Evolutionary conservation across 2,113 vertebrate species (phyloP).

Genomic region (Cepphus grylle): DNA sequence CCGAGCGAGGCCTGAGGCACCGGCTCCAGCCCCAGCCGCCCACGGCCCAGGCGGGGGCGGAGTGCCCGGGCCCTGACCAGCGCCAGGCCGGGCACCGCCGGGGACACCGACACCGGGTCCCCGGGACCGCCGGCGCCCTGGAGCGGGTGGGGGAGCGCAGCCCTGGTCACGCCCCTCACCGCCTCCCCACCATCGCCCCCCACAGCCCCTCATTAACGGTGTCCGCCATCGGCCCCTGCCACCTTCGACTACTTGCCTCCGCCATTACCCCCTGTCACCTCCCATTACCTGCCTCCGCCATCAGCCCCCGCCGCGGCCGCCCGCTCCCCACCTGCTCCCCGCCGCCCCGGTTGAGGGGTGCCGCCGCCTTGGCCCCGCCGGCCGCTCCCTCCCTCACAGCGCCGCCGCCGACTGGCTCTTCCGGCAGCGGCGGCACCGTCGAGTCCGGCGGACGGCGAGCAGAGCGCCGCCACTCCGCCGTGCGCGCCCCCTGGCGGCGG

Average conservation of each 20-base stretch:
- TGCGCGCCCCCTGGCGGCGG: neutral
- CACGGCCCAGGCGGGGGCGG: neutral
- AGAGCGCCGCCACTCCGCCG: neutral
- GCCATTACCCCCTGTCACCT: neutral
- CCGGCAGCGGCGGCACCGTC: neutral
- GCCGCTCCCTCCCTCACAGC: neutral
- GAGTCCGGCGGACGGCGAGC: neutral
- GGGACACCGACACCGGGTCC: no score
- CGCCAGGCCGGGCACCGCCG: neutral
- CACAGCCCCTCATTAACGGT: no score
- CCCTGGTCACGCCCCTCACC: neutral
- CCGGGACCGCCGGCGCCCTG: neutral
- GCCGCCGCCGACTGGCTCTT: neutral
- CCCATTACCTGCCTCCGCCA: no score
- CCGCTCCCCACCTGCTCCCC: neutral
- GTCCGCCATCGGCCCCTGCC: neutral
- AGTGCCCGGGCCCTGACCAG: neutral
- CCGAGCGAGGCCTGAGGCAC: neutral
- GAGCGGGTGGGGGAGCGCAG: no score
- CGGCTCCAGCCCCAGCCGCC: neutral
- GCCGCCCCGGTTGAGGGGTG: neutral
- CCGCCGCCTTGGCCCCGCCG: neutral
- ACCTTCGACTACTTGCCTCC: neutral
- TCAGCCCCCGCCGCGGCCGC: no score
- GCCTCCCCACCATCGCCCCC: no score